Evolutionary conservation across 2,888 invertebrate genomes (phyloP).

Genomic region (Bombylius discolor): DNA sequence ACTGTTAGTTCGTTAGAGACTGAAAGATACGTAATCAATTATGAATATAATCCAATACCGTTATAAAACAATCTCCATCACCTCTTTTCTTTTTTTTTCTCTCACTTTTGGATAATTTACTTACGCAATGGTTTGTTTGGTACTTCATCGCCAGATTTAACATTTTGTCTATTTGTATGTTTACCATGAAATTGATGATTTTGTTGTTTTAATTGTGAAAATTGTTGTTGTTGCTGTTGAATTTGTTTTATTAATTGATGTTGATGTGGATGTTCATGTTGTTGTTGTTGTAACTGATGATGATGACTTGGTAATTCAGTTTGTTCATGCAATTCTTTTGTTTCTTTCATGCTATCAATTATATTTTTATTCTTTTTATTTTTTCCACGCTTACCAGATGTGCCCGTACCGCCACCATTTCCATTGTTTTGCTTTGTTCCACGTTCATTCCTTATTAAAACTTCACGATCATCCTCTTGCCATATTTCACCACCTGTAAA

Average conservation of each 20-base stretch:
- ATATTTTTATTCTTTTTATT: slow-evolving; percentile 24
- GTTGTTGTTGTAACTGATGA: background rate
- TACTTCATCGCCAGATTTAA: slow-evolving; percentile 3
- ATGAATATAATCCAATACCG: too few species aligned
- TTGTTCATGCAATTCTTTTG: background rate
- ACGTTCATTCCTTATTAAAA: slow-evolving; percentile 64
- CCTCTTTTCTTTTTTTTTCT: too few species aligned
- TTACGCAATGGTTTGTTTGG: background rate
- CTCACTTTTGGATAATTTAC: background rate
- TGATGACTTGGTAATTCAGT: slow-evolving; percentile 1
- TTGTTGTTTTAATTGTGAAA: slow-evolving; percentile 19
- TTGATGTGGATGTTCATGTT: slow-evolving; percentile 2
- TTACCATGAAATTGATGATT: slow-evolving; percentile 27
- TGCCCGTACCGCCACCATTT: slow-evolving; percentile 39
- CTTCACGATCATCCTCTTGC: slow-evolving; percentile 68
- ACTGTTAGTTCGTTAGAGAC: too few species aligned
- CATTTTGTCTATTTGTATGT: slow-evolving; percentile 13
- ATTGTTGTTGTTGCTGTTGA: slow-evolving; percentile 3
- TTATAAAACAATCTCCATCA: too few species aligned
- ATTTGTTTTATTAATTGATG: slow-evolving; percentile 1
- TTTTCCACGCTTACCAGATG: slow-evolving; percentile 25
- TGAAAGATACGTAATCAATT: too few species aligned
- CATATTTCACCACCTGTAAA: slow-evolving; percentile 50
- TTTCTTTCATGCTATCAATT: slow-evolving; percentile 6
- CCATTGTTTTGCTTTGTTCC: slow-evolving; percentile 51